Evolutionary conservation across 1,140 invertebrate genomes (phyloP).

Genomic region (Cataglyphis hispanica): DNA sequence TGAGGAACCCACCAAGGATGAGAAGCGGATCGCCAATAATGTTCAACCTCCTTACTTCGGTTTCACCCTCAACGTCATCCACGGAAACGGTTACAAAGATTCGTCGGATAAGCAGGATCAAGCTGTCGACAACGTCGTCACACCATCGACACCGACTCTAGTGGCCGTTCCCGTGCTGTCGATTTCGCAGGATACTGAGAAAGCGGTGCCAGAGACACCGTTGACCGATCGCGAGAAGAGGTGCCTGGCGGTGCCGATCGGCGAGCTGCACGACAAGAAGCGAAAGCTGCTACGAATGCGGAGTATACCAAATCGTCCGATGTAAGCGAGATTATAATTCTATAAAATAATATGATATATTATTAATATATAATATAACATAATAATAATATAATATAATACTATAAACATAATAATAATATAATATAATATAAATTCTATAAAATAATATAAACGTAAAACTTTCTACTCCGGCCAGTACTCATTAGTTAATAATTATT

Average conservation of each 20-base stretch:
- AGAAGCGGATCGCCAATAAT: neutral
- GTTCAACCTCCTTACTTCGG: conserved; percentile 48
- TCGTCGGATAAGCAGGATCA: neutral
- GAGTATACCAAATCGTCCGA: conserved; percentile 70
- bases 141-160: neutral
- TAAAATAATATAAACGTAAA: neutral
- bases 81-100: neutral
- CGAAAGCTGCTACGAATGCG: conserved; percentile 80
- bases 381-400: too few relatives aligned
- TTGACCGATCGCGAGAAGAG: conserved; percentile 84
- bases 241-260: conserved; percentile 84
- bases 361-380: too few relatives aligned
- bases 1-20: conserved; percentile 68
- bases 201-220: conserved; percentile 64
- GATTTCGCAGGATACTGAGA: conserved; percentile 68
- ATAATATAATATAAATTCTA: too few relatives aligned
- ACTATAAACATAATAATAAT: too few relatives aligned
- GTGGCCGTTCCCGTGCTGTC: conserved; percentile 62
- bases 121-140: neutral
- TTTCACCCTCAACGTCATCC: conserved; percentile 38
- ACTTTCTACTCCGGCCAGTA: neutral
- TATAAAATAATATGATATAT: too few relatives aligned
- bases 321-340: conserved; percentile 40
- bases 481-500: neutral
- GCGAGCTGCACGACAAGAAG: conserved; percentile 83